A percentile compares a stretch with the other conserved stretches of the same genome.
phyloP scores from a whole-genome alignment of 2,113 vertebrate species.

The Hemiscyllium ocellatum region DNA sequence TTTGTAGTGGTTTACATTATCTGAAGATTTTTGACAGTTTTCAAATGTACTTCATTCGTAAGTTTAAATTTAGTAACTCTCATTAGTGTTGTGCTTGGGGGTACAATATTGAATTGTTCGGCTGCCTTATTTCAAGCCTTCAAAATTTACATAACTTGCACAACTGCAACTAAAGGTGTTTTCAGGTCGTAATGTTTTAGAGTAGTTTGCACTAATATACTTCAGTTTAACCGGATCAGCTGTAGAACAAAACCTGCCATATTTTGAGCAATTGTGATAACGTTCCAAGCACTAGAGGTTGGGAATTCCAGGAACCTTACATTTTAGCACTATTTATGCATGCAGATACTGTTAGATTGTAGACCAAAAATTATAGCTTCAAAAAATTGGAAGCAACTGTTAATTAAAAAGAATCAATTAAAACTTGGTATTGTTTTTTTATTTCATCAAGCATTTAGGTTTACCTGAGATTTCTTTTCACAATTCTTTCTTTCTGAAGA shows the following conservation, averaged over 20 bases:
- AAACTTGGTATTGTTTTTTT: constrained; percentile 23
- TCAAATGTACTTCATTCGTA: constrained; percentile 50
- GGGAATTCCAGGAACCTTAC: constrained; percentile 30
- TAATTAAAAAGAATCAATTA: constrained; percentile 36
- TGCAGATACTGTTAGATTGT: constrained; percentile 31
- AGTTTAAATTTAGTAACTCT: constrained; percentile 48
- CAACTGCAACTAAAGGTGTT: constrained; percentile 39
- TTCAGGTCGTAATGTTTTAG: constrained; percentile 51
- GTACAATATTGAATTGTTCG: constrained; percentile 54
- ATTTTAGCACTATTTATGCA: constrained; percentile 38
- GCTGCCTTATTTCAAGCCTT: constrained; percentile 67
- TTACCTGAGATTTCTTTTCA: neutral
- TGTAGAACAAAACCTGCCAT: constrained; percentile 31
- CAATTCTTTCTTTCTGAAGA: neutral
- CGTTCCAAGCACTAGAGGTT: constrained; percentile 15
- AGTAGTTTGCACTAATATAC: constrained; percentile 53
- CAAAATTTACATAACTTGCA: constrained; percentile 65
- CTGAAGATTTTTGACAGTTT: constrained; percentile 49
- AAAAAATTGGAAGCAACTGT: constrained; percentile 15
- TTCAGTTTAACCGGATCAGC: constrained; percentile 44
- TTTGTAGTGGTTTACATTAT: constrained; percentile 59
- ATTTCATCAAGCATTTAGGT: neutral
- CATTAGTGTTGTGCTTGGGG: constrained; percentile 55
- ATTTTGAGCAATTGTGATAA: constrained; percentile 34
- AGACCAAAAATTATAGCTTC: constrained; percentile 30